Base-by-base conservation (phyloP, 2,113 vertebrate species). In the Oreocharis arfaki region DNA sequence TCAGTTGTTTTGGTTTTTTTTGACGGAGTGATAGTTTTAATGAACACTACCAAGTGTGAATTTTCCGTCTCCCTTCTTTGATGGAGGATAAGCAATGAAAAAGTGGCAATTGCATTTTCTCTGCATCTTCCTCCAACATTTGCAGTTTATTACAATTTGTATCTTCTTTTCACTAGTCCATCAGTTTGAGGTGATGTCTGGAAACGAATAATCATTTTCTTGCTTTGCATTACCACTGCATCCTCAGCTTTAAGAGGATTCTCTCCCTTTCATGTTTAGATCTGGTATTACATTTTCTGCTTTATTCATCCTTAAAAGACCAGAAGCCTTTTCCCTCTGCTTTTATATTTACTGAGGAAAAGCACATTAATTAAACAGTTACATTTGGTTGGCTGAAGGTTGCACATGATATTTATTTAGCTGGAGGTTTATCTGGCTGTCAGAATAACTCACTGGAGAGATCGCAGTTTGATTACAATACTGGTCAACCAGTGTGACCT, bases 341-440 rank as follows among this genome's bases (percentile, higher is more conserved):
- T 74, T 94, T 88, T 85, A 89, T 75, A 92, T 92, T 91, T 96
- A 64, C 90, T 91, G 88, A 85, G 47, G 78, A 96, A 92, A 97
- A 97, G 57, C 46, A 81, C 44, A 86, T 94, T 95, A 95, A 96
- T 93, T 91, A 95, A 84, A 41, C 68, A 85, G 65, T 90, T 74
- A 46, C 27, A 63, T 79, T 95, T 81, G 35, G 26, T 82, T 96
- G 83, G 49, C 55, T 95, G 92, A 96, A 94, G 56, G 73, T 90
- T 92, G 44, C 50, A 7, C 61, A 42, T 41, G 69, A 55, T 89
- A 78, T 76, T 84, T 57, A 77, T 96, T 84, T 93, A 95, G 86
- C 92, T 87, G 87, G 88, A 94, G 91, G 78, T 93, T 97, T 96
- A 92, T 84, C 78, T 91, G 79, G 46, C 83, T 93, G 90, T 84